Evolutionary conservation across 2,888 invertebrate species (phyloP).

Genomic region (Eupithecia centaureata): DNA sequence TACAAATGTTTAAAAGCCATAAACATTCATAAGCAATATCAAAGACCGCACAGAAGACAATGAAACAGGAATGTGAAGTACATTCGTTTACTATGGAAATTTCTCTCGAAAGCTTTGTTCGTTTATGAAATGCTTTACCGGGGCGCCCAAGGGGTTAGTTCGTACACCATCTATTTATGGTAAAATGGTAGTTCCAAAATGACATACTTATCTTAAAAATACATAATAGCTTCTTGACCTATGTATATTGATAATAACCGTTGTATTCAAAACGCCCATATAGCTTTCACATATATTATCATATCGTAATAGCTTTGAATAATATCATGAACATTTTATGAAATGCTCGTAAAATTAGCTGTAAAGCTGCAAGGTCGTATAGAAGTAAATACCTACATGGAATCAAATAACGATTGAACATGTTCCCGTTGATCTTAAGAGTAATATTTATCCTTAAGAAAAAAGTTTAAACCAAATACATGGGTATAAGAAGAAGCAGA

Average conservation of each 20-base stretch:
- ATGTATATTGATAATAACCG: not conserved
- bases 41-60: constrained; percentile 43
- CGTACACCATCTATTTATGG: not conserved
- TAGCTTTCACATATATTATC: not conserved
- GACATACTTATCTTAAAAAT: not conserved
- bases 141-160: constrained; percentile 13
- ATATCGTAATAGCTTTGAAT: constrained; percentile 1
- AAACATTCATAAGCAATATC: constrained; percentile 32
- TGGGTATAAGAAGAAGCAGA: no score
- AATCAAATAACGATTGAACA: not conserved
- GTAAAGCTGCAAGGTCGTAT: constrained; percentile 3
- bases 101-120: constrained; percentile 36
- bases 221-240: not conserved
- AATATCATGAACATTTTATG: constrained; percentile 5
- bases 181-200: not conserved
- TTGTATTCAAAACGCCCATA: not conserved
- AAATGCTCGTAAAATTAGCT: not conserved
- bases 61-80: constrained; percentile 42
- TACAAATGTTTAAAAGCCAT: constrained; percentile 40
- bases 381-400: not conserved
- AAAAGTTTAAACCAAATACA: no score
- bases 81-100: constrained; percentile 36
- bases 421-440: not conserved
- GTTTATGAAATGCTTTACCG: constrained; percentile 21
- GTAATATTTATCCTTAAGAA: not conserved